Conservation (phyloP, 2,113 vertebrate species). For the Silurus asotus region DNA sequence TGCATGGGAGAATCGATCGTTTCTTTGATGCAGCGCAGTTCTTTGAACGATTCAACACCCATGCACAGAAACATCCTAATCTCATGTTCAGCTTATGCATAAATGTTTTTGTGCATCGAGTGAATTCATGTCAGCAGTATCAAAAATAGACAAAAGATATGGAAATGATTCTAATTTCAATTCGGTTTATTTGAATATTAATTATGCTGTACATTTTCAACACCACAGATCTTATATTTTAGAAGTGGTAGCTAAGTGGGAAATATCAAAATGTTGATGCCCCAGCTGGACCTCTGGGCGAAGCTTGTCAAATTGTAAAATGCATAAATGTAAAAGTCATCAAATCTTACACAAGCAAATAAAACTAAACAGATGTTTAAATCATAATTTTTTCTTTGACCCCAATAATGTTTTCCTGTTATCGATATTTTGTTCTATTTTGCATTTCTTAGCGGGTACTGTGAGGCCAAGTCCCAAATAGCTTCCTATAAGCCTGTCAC, state of each 20-base stretch:
- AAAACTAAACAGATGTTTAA: not conserved
- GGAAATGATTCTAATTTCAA: not conserved
- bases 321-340: no score
- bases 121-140: not conserved
- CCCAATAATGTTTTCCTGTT: not conserved
- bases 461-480: not conserved
- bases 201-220: not conserved
- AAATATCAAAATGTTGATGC: no score
- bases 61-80: not conserved
- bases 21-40: not conserved
- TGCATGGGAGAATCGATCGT: not conserved
- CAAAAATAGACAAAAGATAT: not conserved
- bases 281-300: no score
- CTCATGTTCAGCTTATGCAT: not conserved
- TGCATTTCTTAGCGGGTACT: not conserved
- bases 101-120: not conserved
- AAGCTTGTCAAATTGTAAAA: no score
- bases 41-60: not conserved
- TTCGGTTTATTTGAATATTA: not conserved
- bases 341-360: not conserved
- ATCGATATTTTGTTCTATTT: not conserved
- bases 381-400: not conserved
- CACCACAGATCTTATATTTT: not conserved
- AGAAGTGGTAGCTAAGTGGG: no score
- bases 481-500: not conserved